A percentile compares a stretch with the other conserved stretches of the same genome.
Evolutionary conservation across 2,888 invertebrate genomes (phyloP).

Genomic region (Falcaria lacertinaria): DNA sequence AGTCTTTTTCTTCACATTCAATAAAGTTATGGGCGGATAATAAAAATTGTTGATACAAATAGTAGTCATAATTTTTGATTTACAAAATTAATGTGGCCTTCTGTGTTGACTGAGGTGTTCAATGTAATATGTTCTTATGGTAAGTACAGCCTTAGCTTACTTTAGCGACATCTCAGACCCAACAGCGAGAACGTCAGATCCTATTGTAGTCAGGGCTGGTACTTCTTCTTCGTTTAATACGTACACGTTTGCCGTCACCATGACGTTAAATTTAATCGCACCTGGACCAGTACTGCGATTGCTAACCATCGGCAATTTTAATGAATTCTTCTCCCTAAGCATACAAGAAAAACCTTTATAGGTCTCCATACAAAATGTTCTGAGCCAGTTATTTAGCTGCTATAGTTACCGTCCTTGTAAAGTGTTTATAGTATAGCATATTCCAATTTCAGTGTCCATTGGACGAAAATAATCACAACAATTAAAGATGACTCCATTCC

Average conservation of each 20-base stretch:
- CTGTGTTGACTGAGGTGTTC: no score
- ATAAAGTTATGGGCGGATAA: no score
- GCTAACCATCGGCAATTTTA: constrained; percentile 80
- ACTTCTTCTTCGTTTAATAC: constrained; percentile 84
- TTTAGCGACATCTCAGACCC: constrained; percentile 78
- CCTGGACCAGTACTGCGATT: constrained; percentile 83
- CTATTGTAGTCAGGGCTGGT: constrained; percentile 83
- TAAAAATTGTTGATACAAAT: no score
- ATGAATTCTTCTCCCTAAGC: constrained; percentile 57
- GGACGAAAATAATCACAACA: constrained; percentile 83
- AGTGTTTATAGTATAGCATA: constrained; percentile 83
- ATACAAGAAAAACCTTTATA: background rate
- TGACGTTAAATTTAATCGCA: constrained; percentile 69
- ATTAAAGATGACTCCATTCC: constrained; percentile 81
- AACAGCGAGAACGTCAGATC: constrained; percentile 81
- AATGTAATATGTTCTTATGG: no score
- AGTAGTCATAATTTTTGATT: no score
- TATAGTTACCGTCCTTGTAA: constrained; percentile 76
- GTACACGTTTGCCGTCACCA: constrained; percentile 80
- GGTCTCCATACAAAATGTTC: background rate
- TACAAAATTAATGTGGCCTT: no score
- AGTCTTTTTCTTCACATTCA: no score
- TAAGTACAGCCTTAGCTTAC: constrained; percentile 53
- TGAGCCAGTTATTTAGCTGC: no score
- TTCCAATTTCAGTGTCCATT: constrained; percentile 84